These are phyloP conservation scores for Scyliorhinus canicula DNA, from an alignment of 2,797 vertebrate species.

Conservation along the genomic window DNA sequence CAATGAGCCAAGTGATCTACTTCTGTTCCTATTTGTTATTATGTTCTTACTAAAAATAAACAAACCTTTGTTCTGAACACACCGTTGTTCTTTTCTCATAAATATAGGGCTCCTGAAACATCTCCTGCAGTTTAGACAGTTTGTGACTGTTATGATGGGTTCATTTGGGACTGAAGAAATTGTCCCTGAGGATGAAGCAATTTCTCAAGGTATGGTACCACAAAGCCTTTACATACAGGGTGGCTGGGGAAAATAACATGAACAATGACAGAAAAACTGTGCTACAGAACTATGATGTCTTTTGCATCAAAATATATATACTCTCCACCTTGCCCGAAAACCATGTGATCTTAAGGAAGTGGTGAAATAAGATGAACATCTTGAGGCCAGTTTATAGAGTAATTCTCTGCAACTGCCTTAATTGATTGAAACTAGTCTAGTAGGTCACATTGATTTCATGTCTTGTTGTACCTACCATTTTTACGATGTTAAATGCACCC, in stretches of 20 bases:
- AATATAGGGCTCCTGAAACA: constrained; percentile 72
- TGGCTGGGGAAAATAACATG: background rate
- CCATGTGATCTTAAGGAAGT: background rate
- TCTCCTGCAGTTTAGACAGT: constrained; percentile 66
- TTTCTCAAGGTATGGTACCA: background rate
- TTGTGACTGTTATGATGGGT: constrained; percentile 75
- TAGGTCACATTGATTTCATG: background rate
- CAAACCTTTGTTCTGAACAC: too few relatives aligned
- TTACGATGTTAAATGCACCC: background rate
- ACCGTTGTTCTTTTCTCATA: background rate
- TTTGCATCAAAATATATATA: background rate
- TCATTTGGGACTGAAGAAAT: constrained; percentile 48
- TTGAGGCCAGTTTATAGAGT: background rate
- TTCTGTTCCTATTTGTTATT: background rate
- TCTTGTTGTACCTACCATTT: background rate
- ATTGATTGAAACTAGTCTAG: background rate
- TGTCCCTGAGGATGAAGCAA: background rate
- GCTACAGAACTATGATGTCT: background rate
- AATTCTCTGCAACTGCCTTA: background rate
- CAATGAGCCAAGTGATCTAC: too few relatives aligned
- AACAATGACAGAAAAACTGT: background rate
- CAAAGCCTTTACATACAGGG: background rate
- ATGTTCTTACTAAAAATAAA: background rate
- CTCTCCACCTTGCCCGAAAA: background rate
- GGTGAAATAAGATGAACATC: background rate